These are phyloP conservation scores for Linnaemya tessellans DNA, from an alignment of 2,888 invertebrate species.

Conservation along the genomic window DNA sequence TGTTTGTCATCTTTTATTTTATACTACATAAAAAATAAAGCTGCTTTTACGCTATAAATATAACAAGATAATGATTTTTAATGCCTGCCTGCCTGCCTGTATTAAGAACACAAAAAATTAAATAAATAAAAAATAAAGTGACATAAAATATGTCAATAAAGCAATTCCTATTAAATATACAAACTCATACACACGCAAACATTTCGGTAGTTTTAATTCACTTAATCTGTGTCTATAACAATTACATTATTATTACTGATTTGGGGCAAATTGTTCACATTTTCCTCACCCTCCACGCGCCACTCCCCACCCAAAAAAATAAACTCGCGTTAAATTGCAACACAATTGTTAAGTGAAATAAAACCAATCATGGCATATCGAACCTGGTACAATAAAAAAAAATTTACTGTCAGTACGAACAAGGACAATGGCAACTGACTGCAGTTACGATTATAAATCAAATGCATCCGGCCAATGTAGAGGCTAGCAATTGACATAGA, in stretches of 20 bases:
- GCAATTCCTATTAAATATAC: not conserved
- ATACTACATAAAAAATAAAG: not conserved
- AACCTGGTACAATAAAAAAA: constrained; percentile 44
- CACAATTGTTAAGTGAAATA: constrained; percentile 17
- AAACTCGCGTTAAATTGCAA: not conserved
- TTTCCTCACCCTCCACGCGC: too few species aligned
- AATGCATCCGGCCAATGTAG: constrained; percentile 40
- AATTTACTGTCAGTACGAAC: constrained; percentile 20
- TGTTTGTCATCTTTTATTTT: not conserved
- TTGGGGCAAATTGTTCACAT: constrained; percentile 12
- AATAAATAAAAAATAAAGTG: not conserved
- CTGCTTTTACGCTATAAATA: not conserved
- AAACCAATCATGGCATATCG: constrained; percentile 47
- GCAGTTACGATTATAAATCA: constrained; percentile 28
- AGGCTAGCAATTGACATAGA: constrained; percentile 50
- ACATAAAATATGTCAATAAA: constrained; percentile 19
- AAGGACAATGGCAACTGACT: constrained; percentile 30
- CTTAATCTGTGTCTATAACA: constrained; percentile 25
- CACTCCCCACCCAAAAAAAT: too few species aligned
- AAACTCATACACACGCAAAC: too few species aligned
- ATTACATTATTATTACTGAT: constrained; percentile 8
- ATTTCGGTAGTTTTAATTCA: constrained; percentile 13
- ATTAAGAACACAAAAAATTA: not conserved
- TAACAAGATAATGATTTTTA: constrained; percentile 3
- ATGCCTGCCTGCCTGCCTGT: not conserved